A percentile compares a stretch with the other conserved stretches of the same genome.
Conservation (phyloP, 2,113 vertebrate species). For the Delphinus delphis region DNA sequence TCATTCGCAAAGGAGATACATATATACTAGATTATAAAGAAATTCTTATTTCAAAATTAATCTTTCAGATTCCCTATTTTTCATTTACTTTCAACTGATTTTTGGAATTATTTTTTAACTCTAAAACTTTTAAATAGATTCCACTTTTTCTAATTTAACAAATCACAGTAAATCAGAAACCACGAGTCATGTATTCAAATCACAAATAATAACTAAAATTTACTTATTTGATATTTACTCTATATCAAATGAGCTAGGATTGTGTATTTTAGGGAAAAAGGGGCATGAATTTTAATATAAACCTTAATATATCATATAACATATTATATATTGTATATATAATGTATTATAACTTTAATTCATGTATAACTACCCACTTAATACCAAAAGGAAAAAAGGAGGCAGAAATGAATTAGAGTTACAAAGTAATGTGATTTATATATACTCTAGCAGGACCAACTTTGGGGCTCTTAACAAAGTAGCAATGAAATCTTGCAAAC, state of each 20-base stretch:
- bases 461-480: neutral
- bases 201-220: conserved; percentile 29
- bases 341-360: conserved; percentile 1
- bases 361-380: neutral
- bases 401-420: neutral
- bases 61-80: conserved; percentile 41
- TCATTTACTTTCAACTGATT: conserved; percentile 46
- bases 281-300: conserved; percentile 3
- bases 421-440: conserved; percentile 16
- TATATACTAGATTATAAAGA: neutral
- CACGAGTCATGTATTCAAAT: neutral
- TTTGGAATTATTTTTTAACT: conserved; percentile 20
- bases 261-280: neutral
- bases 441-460: neutral
- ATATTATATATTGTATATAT: neutral
- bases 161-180: neutral
- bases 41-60: conserved; percentile 24
- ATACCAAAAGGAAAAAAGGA: neutral
- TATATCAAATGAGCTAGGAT: neutral
- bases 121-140: neutral
- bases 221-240: conserved; percentile 17
- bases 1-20: neutral
- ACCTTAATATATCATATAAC: neutral
- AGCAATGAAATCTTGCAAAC: conserved; percentile 18
- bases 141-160: neutral